phyloP scores from a whole-genome alignment of 2,888 invertebrate species.

The Nemurella pictetii region DNA sequence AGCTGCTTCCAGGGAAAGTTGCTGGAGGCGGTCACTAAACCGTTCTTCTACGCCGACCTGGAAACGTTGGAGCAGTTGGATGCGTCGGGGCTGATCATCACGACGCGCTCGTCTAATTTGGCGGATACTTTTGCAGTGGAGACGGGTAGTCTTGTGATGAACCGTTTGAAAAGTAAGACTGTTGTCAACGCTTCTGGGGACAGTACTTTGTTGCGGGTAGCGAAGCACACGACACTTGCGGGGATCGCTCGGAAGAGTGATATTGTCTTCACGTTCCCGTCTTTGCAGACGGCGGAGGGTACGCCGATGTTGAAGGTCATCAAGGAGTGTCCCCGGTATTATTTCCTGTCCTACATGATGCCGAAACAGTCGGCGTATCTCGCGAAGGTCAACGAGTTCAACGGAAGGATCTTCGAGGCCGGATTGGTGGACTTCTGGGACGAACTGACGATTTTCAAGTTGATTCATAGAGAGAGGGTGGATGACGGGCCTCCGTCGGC shows the following conservation, averaged over 20 bases:
- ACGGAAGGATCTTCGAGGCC: background rate
- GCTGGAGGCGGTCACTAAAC: slow-evolving; percentile 52
- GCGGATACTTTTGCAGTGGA: slow-evolving; percentile 1
- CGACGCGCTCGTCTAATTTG: slow-evolving; percentile 48
- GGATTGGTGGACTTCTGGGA: background rate
- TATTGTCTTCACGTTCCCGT: background rate
- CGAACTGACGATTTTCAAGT: background rate
- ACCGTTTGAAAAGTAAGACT: slow-evolving; percentile 4
- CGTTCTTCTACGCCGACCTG: slow-evolving; percentile 53
- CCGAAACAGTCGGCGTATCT: slow-evolving; percentile 25
- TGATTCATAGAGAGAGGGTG: background rate
- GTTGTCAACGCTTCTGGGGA: background rate
- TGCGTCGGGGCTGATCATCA: slow-evolving; percentile 50
- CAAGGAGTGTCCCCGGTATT: slow-evolving; percentile 22
- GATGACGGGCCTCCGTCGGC: background rate
- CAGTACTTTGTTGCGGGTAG: background rate
- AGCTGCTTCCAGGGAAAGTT: slow-evolving; percentile 54
- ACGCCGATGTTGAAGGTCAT: slow-evolving; percentile 7
- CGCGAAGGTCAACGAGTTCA: slow-evolving; percentile 4
- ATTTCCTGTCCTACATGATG: slow-evolving; percentile 21
- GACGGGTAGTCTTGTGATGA: background rate
- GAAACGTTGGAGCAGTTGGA: slow-evolving; percentile 53
- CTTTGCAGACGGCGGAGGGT: background rate
- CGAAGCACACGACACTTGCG: background rate
- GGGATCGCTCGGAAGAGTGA: slow-evolving; percentile 16